Percentiles rank a stretch among this genome's conserved stretches.
Evolutionary conservation across 2,113 vertebrate species (phyloP).

Genomic region (Chascanopsetta lugubris): DNA sequence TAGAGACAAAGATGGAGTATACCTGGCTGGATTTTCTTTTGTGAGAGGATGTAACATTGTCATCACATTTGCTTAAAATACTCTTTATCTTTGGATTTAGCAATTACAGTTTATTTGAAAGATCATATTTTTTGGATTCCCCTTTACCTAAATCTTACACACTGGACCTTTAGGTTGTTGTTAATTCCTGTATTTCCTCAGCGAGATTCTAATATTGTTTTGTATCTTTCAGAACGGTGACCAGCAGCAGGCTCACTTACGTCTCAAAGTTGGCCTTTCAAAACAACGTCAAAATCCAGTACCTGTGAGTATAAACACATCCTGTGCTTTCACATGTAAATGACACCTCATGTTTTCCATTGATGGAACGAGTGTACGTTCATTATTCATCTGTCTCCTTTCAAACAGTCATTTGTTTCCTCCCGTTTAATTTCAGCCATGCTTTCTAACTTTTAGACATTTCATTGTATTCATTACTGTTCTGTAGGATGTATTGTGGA

Average conservation of each 20-base stretch:
- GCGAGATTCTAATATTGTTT: not conserved
- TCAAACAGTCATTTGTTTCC: not conserved
- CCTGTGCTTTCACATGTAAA: not conserved
- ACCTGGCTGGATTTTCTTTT: too few relatives aligned
- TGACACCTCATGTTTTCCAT: not conserved
- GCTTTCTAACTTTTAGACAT: not conserved
- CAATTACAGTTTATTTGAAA: too few relatives aligned
- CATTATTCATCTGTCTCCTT: not conserved
- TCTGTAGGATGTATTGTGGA: not conserved
- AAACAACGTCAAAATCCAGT: slow-evolving; percentile 90
- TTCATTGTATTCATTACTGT: not conserved
- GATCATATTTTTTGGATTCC: too few relatives aligned
- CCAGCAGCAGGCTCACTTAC: slow-evolving; percentile 90
- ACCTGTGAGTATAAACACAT: slow-evolving; percentile 87
- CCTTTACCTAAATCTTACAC: too few relatives aligned
- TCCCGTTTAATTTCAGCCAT: too few relatives aligned
- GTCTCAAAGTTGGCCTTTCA: slow-evolving; percentile 92
- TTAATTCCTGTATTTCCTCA: too few relatives aligned
- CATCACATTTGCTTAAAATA: too few relatives aligned
- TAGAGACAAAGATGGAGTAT: too few relatives aligned
- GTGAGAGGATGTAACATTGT: too few relatives aligned
- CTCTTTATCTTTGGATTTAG: too few relatives aligned
- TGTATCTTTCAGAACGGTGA: slow-evolving; percentile 86
- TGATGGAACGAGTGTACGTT: not conserved
- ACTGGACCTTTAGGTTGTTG: too few relatives aligned